Percentiles rank a stretch among this genome's conserved stretches.
These are phyloP conservation scores for Diplogasteroides magnus DNA, from an alignment of 1,140 invertebrate genomes.

Conservation along the genomic window DNA sequence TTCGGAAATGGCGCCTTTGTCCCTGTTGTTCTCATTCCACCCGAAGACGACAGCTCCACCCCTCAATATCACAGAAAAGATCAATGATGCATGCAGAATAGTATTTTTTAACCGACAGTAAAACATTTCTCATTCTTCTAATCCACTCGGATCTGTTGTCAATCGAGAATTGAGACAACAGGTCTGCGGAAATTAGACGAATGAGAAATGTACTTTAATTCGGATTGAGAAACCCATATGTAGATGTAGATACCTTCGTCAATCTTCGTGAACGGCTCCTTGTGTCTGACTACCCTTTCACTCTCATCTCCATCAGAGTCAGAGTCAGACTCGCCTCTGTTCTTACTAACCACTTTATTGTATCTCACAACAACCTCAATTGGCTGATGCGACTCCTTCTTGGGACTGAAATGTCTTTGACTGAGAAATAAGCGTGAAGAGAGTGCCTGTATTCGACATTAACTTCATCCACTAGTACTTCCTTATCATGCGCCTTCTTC, in stretches of 20 bases:
- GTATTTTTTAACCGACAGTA: neutral
- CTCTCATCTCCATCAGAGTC: too few species aligned
- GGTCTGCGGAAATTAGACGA: too few species aligned
- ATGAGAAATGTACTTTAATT: too few species aligned
- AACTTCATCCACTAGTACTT: neutral
- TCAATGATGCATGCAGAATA: neutral
- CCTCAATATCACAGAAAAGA: neutral
- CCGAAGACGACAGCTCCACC: neutral
- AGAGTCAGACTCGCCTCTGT: slow-evolving; percentile 19
- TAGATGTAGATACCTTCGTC: neutral
- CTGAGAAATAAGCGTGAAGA: neutral
- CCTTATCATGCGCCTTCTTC: neutral
- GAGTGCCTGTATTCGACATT: neutral
- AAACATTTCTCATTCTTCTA: too few species aligned
- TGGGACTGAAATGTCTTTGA: slow-evolving; percentile 5
- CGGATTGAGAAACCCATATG: neutral
- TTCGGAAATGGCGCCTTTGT: slow-evolving; percentile 24
- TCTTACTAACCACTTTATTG: slow-evolving; percentile 21
- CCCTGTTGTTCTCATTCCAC: neutral
- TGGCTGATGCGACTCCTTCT: slow-evolving; percentile 6
- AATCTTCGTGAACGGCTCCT: too few species aligned
- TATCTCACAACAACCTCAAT: slow-evolving; percentile 25
- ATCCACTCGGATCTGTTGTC: too few species aligned
- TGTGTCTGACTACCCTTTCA: too few species aligned
- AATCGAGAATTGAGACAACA: slow-evolving; percentile 3